Percentiles rank a stretch among this genome's conserved stretches.
Evolutionary conservation across 2,113 vertebrate species (phyloP).

Genomic region (Entelurus aequoreus): DNA sequence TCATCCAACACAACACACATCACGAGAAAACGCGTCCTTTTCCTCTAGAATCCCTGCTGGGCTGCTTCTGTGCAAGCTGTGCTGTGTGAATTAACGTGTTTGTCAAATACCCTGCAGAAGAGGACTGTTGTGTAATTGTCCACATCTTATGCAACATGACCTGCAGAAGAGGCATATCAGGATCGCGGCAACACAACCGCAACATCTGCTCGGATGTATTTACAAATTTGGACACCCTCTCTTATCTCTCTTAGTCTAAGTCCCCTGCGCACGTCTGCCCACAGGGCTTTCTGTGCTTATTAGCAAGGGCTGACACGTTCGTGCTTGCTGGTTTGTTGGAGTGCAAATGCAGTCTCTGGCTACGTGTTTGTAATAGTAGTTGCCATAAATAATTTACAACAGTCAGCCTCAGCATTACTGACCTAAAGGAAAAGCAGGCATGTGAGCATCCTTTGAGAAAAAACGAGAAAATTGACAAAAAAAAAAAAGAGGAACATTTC

Average conservation of each 20-base stretch:
- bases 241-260: conserved; percentile 24
- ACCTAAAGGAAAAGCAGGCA: not conserved
- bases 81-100: conserved; percentile 19
- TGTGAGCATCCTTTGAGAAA: no score
- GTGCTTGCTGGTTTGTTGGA: conserved; percentile 12
- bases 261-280: conserved; percentile 10
- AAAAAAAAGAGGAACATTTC: no score
- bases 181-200: conserved; percentile 34
- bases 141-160: conserved; percentile 52
- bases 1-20: conserved; percentile 31
- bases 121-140: conserved; percentile 63
- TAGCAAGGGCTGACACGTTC: conserved; percentile 25
- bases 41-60: conserved; percentile 36
- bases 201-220: conserved; percentile 46
- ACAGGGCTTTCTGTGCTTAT: conserved; percentile 32
- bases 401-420: not conserved
- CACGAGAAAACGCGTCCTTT: conserved; percentile 44
- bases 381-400: not conserved
- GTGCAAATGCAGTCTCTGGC: not conserved
- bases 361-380: not conserved
- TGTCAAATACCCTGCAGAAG: conserved; percentile 34
- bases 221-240: conserved; percentile 12
- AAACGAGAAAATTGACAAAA: no score
- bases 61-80: conserved; percentile 48
- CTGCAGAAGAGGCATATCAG: conserved; percentile 42